phyloP scores from a whole-genome alignment of 2,797 vertebrate species.

The Gallirallus australis region DNA sequence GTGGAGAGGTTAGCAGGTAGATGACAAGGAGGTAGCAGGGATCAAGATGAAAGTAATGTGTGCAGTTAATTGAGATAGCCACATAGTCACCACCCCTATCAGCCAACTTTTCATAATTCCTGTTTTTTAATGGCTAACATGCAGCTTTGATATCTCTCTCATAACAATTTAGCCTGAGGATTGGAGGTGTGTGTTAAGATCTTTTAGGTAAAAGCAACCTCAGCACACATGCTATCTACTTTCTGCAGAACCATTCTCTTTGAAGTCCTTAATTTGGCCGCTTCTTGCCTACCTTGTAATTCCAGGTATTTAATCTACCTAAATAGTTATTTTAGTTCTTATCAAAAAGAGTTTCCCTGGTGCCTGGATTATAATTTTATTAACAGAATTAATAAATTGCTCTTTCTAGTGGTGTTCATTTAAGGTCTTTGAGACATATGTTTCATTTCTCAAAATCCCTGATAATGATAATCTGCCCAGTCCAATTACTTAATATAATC shows the following conservation, averaged over 20 bases:
- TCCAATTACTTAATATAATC: background rate
- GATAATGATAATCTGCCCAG: constrained; percentile 7
- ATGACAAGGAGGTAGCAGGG: background rate
- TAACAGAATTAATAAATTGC: constrained; percentile 10
- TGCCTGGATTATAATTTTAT: constrained; percentile 11
- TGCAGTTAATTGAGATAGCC: background rate
- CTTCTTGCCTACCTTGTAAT: constrained; percentile 11
- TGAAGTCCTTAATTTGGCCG: background rate
- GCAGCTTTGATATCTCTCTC: constrained; percentile 25
- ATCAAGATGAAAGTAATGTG: constrained; percentile 10
- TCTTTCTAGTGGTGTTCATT: background rate
- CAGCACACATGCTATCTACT: background rate
- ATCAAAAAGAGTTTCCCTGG: background rate
- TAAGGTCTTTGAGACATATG: background rate
- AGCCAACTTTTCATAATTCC: constrained; percentile 19
- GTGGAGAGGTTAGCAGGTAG: background rate
- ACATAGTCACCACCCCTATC: background rate
- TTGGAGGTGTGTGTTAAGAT: background rate
- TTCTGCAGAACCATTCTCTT: constrained; percentile 4
- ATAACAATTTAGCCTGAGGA: background rate
- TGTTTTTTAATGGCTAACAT: background rate
- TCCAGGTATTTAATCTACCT: background rate
- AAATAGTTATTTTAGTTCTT: background rate
- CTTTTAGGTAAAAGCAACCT: constrained; percentile 7
- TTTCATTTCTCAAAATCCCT: constrained; percentile 9